Evolutionary conservation across 2,797 vertebrate genomes (phyloP).

Genomic region (Champsocephalus gunnari): DNA sequence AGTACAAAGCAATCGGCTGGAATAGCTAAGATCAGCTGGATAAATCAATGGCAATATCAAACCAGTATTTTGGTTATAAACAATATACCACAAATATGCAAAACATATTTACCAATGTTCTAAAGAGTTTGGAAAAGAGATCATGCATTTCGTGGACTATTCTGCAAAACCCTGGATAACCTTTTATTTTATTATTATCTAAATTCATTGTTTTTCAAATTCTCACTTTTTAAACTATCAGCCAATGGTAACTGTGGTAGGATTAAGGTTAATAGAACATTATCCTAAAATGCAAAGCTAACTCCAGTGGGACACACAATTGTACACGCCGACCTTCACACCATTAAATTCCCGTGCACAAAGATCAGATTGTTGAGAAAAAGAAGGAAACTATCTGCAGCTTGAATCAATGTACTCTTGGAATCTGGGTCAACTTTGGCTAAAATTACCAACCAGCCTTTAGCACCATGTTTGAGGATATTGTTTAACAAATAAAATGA

Average conservation of each 20-base stretch:
- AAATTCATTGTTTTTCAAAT: not conserved
- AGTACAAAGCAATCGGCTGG: conserved; percentile 11
- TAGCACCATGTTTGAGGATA: not conserved
- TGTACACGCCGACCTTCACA: too few species aligned
- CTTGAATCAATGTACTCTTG: too few species aligned
- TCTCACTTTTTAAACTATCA: not conserved
- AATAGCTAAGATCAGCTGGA: not conserved
- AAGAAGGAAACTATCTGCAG: too few species aligned
- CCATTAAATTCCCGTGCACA: too few species aligned
- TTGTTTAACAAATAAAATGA: not conserved
- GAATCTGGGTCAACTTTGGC: too few species aligned
- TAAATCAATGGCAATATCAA: not conserved
- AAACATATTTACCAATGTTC: not conserved
- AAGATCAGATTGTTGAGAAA: too few species aligned
- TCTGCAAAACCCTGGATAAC: not conserved
- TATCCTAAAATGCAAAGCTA: not conserved
- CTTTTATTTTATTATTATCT: too few species aligned
- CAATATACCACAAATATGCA: not conserved
- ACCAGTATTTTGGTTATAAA: not conserved
- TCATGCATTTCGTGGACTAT: not conserved
- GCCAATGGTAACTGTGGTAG: not conserved
- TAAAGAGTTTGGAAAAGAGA: too few species aligned
- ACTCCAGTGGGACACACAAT: not conserved
- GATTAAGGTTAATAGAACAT: too few species aligned
- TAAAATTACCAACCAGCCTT: too few species aligned